Conservation (phyloP, 2,888 invertebrate species). For the Resseliella maxima region DNA sequence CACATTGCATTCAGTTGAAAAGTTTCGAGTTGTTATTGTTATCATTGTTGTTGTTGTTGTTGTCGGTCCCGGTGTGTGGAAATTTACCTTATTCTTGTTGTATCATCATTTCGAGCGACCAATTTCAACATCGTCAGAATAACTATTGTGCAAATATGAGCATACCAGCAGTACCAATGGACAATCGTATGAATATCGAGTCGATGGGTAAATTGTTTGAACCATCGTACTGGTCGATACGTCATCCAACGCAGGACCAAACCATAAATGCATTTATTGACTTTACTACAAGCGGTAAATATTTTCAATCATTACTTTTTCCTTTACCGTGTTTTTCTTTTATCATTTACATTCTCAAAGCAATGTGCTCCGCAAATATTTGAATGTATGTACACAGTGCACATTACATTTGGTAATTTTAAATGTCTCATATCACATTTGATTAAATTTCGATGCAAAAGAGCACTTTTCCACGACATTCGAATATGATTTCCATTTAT, state of each 20-base stretch:
- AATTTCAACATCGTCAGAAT: not conserved
- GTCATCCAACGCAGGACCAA: slow-evolving; percentile 48
- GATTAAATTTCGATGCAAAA: not conserved
- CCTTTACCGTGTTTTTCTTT: not conserved
- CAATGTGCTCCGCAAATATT: slow-evolving; percentile 23
- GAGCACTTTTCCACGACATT: not conserved
- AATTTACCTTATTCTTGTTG: slow-evolving; percentile 8
- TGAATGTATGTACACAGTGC: slow-evolving; percentile 24
- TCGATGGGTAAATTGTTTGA: slow-evolving; percentile 27
- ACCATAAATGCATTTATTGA: not conserved
- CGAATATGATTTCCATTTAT: too few species aligned
- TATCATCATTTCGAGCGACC: not conserved
- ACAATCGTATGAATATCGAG: slow-evolving; percentile 28
- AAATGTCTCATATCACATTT: not conserved
- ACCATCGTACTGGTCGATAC: slow-evolving; percentile 32
- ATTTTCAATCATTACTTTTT: not conserved
- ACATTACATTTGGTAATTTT: slow-evolving; percentile 10
- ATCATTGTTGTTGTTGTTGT: not conserved
- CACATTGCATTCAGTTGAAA: slow-evolving; percentile 8
- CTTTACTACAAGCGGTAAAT: slow-evolving; percentile 9
- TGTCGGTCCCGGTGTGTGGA: not conserved
- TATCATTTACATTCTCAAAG: not conserved
- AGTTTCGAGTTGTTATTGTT: not conserved
- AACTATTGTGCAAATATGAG: not conserved
- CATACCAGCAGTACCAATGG: not conserved